Conservation (phyloP, 2,888 invertebrate species). For the Ditula angustiorana region DNA sequence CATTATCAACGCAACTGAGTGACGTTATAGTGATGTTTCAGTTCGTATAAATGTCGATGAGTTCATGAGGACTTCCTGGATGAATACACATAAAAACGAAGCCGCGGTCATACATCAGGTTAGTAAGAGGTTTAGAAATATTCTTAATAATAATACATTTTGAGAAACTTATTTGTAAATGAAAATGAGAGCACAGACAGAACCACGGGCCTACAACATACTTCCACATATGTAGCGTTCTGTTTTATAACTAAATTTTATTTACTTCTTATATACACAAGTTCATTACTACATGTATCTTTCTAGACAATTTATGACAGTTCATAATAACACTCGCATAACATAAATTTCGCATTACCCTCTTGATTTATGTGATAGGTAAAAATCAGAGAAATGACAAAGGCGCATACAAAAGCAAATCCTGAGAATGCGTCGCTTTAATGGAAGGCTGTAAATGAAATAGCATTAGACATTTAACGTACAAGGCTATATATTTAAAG, state of each 20-base stretch:
- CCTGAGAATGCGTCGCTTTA: slow-evolving; percentile 51
- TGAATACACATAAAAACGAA: not conserved
- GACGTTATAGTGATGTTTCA: not conserved
- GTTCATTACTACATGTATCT: not conserved
- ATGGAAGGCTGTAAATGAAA: slow-evolving; percentile 71
- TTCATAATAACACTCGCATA: not conserved
- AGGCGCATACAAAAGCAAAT: slow-evolving; percentile 40
- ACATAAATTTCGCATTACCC: not conserved
- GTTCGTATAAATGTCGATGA: slow-evolving; percentile 1
- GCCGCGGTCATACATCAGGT: not conserved
- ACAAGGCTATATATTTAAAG: slow-evolving; percentile 80
- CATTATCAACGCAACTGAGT: not conserved
- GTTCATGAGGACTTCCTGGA: slow-evolving; percentile 15
- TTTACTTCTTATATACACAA: too few species aligned
- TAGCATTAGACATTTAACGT: slow-evolving; percentile 79
- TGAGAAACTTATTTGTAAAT: too few species aligned
- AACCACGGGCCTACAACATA: too few species aligned
- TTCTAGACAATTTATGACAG: not conserved
- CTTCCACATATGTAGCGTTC: too few species aligned
- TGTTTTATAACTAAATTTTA: too few species aligned
- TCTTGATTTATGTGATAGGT: slow-evolving; percentile 14
- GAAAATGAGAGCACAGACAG: too few species aligned
- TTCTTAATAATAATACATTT: not conserved
- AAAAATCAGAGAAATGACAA: slow-evolving; percentile 39
- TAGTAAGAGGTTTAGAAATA: not conserved